phyloP scores from a whole-genome alignment of 2,888 invertebrate species.

The Isotomurus palustris region DNA sequence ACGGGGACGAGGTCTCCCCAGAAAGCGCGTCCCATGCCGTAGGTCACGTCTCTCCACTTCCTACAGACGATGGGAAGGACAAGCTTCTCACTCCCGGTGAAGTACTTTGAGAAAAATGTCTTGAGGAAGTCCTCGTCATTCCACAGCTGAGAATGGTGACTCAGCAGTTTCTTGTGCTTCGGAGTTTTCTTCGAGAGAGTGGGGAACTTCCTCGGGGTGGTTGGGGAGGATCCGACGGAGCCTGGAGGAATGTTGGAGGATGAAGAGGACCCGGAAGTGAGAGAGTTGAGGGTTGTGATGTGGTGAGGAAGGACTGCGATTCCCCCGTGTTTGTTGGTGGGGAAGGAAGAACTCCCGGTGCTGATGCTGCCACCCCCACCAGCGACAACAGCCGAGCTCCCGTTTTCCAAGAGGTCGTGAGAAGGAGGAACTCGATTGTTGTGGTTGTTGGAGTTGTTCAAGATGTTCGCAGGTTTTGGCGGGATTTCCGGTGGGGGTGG shows the following conservation, averaged over 20 bases:
- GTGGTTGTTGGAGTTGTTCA: background rate
- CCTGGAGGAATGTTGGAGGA: slow-evolving; percentile 1
- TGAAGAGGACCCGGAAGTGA: background rate
- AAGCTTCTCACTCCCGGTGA: slow-evolving; percentile 71
- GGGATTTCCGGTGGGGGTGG: slow-evolving; percentile 34
- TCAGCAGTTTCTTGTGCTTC: slow-evolving; percentile 28
- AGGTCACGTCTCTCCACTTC: slow-evolving; percentile 65
- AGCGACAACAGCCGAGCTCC: slow-evolving; percentile 9
- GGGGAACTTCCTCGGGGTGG: slow-evolving; percentile 36
- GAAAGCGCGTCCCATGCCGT: slow-evolving; percentile 59
- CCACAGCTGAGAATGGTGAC: slow-evolving; percentile 50
- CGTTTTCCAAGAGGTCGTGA: slow-evolving; percentile 1
- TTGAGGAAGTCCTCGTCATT: slow-evolving; percentile 79
- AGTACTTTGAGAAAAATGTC: slow-evolving; percentile 72
- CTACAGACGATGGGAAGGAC: slow-evolving; percentile 66
- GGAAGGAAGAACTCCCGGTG: slow-evolving; percentile 21
- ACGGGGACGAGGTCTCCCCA: slow-evolving; percentile 81
- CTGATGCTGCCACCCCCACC: slow-evolving; percentile 17
- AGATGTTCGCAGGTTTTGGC: slow-evolving; percentile 22
- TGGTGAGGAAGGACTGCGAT: slow-evolving; percentile 38
- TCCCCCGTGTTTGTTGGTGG: slow-evolving; percentile 27
- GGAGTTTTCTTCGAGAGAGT: slow-evolving; percentile 32
- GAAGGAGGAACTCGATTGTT: background rate
- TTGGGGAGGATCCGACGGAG: slow-evolving; percentile 28
- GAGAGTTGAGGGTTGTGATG: slow-evolving; percentile 23